Base-by-base conservation (phyloP, 2,797 vertebrate species). In the Caiman crocodilus region DNA sequence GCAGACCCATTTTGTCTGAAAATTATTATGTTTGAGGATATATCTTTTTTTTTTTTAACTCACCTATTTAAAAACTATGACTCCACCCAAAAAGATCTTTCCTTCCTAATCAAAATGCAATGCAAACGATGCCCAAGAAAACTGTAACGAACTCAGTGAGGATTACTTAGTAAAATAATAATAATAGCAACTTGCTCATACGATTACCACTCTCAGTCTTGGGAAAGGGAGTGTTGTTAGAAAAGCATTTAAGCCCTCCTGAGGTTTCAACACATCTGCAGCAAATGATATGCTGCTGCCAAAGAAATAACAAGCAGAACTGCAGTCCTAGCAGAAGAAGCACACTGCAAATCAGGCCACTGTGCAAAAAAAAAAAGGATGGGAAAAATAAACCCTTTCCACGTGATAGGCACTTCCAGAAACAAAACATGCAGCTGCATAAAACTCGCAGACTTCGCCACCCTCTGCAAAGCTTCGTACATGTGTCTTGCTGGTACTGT, bases 401-500 rank as follows among this genome's bases (percentile, higher is more conserved):
- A n/a, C 1, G 8, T 71, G 60, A 18, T 1, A n/a, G 77, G 15
- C 32, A 92, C 58, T 14, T 64, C 3, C 64, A 82, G 18, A 6
- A 6, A n/a, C 12, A 76, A 82, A 73, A 2, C 1, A 3, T 75
- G 16, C 20, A 42, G 32, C 25, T 26, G 14, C 9, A 4, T 4
- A 26, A 82, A 2, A 1, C 3, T 2, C 50, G 4, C 20, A 30
- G 1, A 35, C 2, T 7, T 35, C 32, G 7, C 30, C 11, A 4
- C 2, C 32, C n/a, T 84, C 56, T 14, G 0, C 4, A 1, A 11
- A 55, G 57, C 6, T 76, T 17, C 18, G 18, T 32, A 3, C 0
- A 0, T 5, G 0, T 6, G 57, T 26, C 1, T 30, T 1, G 58
- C 71, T 1, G 1, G 7, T 2, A 13, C 69, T 73, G 15, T 73